phyloP scores from a whole-genome alignment of 2,113 vertebrate species.

The Lophura nycthemera region DNA sequence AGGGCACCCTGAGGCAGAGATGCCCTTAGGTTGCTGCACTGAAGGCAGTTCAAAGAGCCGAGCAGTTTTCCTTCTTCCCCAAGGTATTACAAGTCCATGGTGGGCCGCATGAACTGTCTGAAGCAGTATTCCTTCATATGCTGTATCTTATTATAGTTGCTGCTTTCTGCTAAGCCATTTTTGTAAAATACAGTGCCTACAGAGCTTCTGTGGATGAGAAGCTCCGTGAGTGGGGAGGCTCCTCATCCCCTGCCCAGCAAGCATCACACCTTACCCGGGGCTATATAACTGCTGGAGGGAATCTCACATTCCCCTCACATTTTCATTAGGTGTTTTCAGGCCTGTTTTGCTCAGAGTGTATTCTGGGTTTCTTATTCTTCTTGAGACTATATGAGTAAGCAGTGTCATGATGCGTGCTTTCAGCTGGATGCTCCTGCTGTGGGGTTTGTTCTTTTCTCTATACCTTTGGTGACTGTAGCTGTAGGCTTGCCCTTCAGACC shows the following conservation, averaged over 20 bases:
- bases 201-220: neutral
- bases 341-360: neutral
- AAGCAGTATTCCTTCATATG: neutral
- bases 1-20: neutral
- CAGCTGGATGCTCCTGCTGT: neutral
- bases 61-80: neutral
- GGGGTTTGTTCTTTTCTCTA: neutral
- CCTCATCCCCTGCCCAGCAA: no score
- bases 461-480: neutral
- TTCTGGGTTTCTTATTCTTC: neutral
- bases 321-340: neutral
- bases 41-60: neutral
- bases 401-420: neutral
- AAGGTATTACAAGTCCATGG: neutral
- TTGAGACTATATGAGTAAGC: neutral
- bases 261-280: neutral
- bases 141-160: neutral
- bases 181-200: neutral
- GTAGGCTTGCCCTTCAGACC: neutral
- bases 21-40: neutral
- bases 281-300: neutral
- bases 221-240: neutral
- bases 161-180: neutral
- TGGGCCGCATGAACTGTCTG: neutral
- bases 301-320: neutral